Conservation (phyloP, 2,888 invertebrate species). For the Nemotelus nigrinus region DNA sequence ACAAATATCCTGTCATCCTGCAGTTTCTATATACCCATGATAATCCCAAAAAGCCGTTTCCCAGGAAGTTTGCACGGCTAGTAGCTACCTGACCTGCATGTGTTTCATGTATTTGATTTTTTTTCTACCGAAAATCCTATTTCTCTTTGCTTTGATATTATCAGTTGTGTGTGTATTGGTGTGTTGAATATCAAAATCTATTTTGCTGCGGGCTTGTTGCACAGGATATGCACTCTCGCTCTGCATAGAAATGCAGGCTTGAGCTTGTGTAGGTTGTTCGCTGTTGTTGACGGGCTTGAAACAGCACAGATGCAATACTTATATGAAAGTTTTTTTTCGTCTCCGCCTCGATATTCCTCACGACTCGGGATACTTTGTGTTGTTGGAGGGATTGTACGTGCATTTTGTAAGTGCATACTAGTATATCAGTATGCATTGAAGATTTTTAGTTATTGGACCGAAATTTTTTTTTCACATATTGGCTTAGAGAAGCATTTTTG, state of each 20-base stretch:
- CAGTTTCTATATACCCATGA: too few species aligned
- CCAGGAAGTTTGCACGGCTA: slow-evolving; percentile 25
- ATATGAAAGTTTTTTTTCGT: too few species aligned
- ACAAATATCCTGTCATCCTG: slow-evolving; percentile 1
- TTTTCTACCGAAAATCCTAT: background rate
- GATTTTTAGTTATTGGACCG: too few species aligned
- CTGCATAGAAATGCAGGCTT: background rate
- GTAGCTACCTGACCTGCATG: slow-evolving; percentile 4
- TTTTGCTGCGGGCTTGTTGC: background rate
- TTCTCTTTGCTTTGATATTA: background rate
- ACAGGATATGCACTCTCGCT: slow-evolving; percentile 6
- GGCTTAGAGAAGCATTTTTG: too few species aligned
- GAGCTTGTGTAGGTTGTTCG: background rate
- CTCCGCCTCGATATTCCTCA: too few species aligned
- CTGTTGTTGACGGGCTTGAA: background rate
- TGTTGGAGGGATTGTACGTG: too few species aligned
- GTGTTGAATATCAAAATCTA: background rate
- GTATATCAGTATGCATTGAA: too few species aligned
- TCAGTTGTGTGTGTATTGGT: background rate
- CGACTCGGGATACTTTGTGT: too few species aligned
- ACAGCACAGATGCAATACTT: too few species aligned
- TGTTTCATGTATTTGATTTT: slow-evolving; percentile 21
- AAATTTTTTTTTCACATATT: too few species aligned
- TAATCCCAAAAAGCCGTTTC: slow-evolving; percentile 8
- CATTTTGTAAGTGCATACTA: too few species aligned